phyloP scores from a whole-genome alignment of 2,113 vertebrate species.

The Geococcyx californianus region DNA sequence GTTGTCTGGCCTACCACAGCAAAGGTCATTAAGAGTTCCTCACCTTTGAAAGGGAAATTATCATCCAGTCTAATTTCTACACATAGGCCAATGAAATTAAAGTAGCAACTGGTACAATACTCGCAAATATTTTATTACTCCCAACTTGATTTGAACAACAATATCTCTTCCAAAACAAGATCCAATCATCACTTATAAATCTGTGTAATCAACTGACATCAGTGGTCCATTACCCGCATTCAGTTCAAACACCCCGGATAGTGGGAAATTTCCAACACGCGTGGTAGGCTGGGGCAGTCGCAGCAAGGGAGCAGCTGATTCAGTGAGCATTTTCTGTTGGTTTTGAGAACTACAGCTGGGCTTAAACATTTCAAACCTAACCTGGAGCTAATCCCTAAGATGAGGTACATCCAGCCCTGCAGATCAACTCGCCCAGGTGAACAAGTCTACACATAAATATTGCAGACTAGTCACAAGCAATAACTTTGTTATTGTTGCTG shows the following conservation, averaged over 20 bases:
- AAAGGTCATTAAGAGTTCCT: not conserved
- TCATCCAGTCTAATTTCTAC: not conserved
- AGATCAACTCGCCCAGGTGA: not conserved
- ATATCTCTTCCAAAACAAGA: not conserved
- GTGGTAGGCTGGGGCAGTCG: not conserved
- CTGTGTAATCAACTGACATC: not conserved
- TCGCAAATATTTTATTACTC: not conserved
- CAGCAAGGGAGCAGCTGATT: not conserved
- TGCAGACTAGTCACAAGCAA: not conserved
- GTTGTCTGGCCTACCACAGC: not conserved
- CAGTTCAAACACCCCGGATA: not conserved
- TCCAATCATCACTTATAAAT: not conserved
- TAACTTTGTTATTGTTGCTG: not conserved
- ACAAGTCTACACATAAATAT: not conserved
- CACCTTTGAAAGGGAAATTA: not conserved
- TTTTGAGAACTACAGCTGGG: not conserved
- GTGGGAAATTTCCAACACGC: not conserved
- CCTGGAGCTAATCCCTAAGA: not conserved
- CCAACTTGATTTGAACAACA: not conserved
- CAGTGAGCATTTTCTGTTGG: not conserved
- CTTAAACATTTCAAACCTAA: not conserved
- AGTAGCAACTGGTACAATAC: not conserved
- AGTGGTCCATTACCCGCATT: not conserved
- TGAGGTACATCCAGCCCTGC: not conserved
- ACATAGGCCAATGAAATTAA: not conserved